Base-by-base conservation (phyloP, 2,797 vertebrate genomes). In the Sebastiscus tertius region DNA sequence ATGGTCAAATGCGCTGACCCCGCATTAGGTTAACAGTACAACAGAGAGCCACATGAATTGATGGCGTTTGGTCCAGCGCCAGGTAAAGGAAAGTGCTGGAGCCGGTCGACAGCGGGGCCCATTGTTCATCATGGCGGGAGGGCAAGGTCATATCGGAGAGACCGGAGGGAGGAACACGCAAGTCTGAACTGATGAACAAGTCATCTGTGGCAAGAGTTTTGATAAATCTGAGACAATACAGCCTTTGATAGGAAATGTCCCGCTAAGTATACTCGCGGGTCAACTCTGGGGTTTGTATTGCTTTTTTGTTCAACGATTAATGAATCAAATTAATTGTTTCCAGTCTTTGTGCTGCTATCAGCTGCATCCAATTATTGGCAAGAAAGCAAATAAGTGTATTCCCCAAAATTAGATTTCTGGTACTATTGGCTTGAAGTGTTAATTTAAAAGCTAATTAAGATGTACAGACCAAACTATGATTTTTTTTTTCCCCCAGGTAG, bases 91-190 rank as follows among this genome's bases (percentile, higher is more conserved):
- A 90, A 91, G 79, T 66, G 74, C 75, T 83, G 88, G 87, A 87
- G 77, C 79, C 77, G 36, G 54, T 39, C 60, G 22, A 39, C 86
- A 68, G 84, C 65, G 22, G 81, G 39, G 34, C 61, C 89, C 62
- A 94, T 94, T 94, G 94, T 94, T 94, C 82, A 34, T 54, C 31
- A 4, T 64, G 79, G 61, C 33, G 46, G 88, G 78, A 89, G 88
- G 78, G 56, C 86, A 91, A 92, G 90, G 92, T 94, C 90, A 91
- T 66, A 61, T 61, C 20, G 18, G 83, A 81, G 86, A 75, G 77
- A 69, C 49, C 1, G 55, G 77, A 72, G 65, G 71, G 56, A 75
- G 24, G n/a, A 22, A 69, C 75, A 86, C 42, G 11, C 81, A 78
- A 70, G 64, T 79, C 80, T 83, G 65, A 31, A 69, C 0, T 78